phyloP scores from a whole-genome alignment of 2,113 vertebrate species.

The Pandion haliaetus region DNA sequence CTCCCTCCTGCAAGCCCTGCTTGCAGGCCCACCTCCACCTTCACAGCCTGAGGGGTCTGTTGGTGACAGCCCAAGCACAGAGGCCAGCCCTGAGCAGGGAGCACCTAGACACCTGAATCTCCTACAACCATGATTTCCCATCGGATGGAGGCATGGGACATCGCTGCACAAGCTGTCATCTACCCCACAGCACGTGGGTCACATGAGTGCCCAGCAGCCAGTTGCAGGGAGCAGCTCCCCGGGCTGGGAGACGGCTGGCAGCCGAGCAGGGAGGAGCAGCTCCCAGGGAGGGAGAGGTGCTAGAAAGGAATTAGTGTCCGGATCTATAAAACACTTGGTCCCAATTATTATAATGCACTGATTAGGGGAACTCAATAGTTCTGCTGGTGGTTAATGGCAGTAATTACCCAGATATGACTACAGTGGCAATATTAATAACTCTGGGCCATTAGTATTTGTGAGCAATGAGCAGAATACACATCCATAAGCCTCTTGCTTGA shows the following conservation, averaged over 20 bases:
- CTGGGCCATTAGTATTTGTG: slow-evolving; percentile 67
- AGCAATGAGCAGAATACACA: slow-evolving; percentile 55
- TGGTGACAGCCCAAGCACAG: not conserved
- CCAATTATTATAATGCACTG: slow-evolving; percentile 69
- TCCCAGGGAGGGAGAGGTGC: not conserved
- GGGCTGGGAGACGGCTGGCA: not conserved
- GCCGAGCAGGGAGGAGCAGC: not conserved
- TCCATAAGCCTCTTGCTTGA: not conserved
- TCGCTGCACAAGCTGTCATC: not conserved
- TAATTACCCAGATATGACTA: slow-evolving; percentile 65
- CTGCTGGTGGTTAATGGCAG: slow-evolving; percentile 65
- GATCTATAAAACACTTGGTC: slow-evolving; percentile 69
- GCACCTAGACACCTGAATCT: not conserved
- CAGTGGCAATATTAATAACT: slow-evolving; percentile 68
- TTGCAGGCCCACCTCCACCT: not conserved
- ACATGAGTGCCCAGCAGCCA: not conserved
- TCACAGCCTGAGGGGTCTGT: not conserved
- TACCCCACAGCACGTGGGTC: not conserved
- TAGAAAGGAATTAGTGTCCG: slow-evolving; percentile 40
- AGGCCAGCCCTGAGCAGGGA: not conserved
- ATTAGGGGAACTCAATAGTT: slow-evolving; percentile 69
- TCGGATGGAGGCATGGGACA: not conserved
- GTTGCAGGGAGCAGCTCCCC: not conserved
- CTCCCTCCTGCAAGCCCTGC: not conserved
- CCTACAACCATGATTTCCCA: not conserved